Base-by-base conservation (phyloP, 2,113 vertebrate genomes). In the Podarcis muralis region DNA sequence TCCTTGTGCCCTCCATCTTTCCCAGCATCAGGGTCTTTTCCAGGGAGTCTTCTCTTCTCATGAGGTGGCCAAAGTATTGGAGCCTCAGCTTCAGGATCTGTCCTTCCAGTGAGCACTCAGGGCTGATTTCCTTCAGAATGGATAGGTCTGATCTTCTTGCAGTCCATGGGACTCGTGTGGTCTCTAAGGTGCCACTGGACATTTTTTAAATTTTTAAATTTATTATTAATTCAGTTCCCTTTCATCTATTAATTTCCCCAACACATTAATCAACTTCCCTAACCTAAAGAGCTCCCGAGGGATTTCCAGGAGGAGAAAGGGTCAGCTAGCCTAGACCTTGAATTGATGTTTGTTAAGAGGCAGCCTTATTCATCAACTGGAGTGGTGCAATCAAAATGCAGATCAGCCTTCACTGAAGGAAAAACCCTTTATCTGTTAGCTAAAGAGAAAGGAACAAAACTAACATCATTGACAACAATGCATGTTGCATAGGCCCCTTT, bases 301-400 rank as follows among this genome's bases (percentile, higher is more conserved):
- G 57, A 30, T 1, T 7, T 43, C 23, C 5, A 48, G 48, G 48
- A n/a, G 9, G 18, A 57, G 37, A 69, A 69, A 89, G 83, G 76
- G 25, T 91, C 71, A 84, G 62, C 37, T 81, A 81, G 16, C 89
- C 4, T 32, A 81, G 66, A 85, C 82, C 0, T 6, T 77, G 77
- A 88, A 87, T 86, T 89, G 59, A 84, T 75, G 15, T 87, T 91
- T 92, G 85, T 30, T 30, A 76, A 93, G 35, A 78, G 27, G 32
- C 1, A 79, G 77, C 87, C 95, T 85, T 89, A 84, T 89, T 91
- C 0, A 2, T 43, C 71, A 86, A 89, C 90, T 90, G 90, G 35
- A 23, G 5, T 90, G 62, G 40, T 90, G 89, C 81, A 91, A 96
- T 94, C 84, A 95, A 94, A 93, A 94, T 92, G 92, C 90, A 90